These are phyloP conservation scores for Porites rus DNA, from an alignment of 92 coral and sea anemone genomes.

Conservation along the genomic window DNA sequence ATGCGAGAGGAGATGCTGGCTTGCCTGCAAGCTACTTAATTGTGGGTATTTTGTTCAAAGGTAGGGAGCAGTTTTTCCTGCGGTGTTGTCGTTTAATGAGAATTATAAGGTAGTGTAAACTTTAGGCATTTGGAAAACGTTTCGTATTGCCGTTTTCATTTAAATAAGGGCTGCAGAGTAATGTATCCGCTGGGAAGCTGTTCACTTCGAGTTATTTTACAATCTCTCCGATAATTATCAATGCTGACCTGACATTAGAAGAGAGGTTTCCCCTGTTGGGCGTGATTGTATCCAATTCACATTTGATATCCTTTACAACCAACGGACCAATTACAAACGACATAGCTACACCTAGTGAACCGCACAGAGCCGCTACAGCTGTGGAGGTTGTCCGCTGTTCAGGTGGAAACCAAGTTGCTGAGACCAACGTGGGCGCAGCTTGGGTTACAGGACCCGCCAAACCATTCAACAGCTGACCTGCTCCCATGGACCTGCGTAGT, in stretches of 20 bases:
- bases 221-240: not conserved
- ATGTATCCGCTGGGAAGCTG: too few species aligned
- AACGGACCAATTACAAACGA: constrained; percentile 95
- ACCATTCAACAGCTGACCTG: constrained; percentile 95
- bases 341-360: constrained; percentile 93
- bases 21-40: too few species aligned
- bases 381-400: constrained; percentile 97
- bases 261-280: constrained; percentile 74
- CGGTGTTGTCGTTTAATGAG: too few species aligned
- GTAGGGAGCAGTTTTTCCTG: too few species aligned
- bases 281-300: constrained; percentile 60
- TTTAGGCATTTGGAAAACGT: too few species aligned
- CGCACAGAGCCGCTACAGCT: constrained; percentile 96
- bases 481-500: constrained; percentile 89
- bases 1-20: too few species aligned
- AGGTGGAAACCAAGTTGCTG: constrained; percentile 97
- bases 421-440: constrained; percentile 96
- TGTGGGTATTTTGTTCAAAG: too few species aligned
- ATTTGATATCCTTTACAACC: constrained; percentile 77
- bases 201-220: not conserved
- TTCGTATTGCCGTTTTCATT: too few species aligned
- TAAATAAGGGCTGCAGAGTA: too few species aligned
- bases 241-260: constrained; percentile 45
- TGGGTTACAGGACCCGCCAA: constrained; percentile 99
- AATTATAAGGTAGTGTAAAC: too few species aligned